These are phyloP conservation scores for Gymnothorax javanicus DNA, from an alignment of 2,797 vertebrate genomes.

Conservation along the genomic window DNA sequence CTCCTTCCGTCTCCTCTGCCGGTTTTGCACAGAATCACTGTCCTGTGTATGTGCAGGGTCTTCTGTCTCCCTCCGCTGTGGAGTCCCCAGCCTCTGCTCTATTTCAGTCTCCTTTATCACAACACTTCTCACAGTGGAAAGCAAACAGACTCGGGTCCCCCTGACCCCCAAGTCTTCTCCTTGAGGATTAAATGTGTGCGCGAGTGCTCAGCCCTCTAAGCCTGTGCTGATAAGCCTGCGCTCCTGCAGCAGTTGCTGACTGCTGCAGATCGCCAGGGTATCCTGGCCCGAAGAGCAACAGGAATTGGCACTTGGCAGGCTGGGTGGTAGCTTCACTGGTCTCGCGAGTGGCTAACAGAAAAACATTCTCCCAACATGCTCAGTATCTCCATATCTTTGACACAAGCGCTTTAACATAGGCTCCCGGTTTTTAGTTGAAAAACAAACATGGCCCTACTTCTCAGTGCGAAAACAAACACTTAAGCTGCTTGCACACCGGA, in stretches of 20 bases:
- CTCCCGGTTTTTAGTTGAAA: too few species aligned
- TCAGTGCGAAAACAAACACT: background rate
- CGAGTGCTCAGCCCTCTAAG: background rate
- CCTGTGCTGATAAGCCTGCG: background rate
- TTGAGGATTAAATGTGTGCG: background rate
- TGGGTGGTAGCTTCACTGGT: background rate
- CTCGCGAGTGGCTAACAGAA: background rate
- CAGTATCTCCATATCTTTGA: background rate
- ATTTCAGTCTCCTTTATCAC: background rate
- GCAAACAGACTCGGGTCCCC: background rate
- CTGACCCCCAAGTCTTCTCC: background rate
- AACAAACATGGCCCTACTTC: background rate
- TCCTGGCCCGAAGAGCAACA: background rate
- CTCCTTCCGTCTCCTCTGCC: background rate
- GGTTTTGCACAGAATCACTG: background rate
- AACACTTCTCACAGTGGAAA: background rate
- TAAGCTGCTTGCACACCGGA: too few species aligned
- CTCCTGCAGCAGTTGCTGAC: background rate
- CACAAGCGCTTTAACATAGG: background rate
- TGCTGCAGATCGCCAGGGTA: background rate
- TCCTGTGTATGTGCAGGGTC: background rate
- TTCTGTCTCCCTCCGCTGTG: background rate
- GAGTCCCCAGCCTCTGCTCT: background rate
- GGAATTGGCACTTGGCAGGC: background rate
- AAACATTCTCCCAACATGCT: background rate